Evolutionary conservation across 2,797 vertebrate genomes (phyloP).

Genomic region (Adelosebastes latens): DNA sequence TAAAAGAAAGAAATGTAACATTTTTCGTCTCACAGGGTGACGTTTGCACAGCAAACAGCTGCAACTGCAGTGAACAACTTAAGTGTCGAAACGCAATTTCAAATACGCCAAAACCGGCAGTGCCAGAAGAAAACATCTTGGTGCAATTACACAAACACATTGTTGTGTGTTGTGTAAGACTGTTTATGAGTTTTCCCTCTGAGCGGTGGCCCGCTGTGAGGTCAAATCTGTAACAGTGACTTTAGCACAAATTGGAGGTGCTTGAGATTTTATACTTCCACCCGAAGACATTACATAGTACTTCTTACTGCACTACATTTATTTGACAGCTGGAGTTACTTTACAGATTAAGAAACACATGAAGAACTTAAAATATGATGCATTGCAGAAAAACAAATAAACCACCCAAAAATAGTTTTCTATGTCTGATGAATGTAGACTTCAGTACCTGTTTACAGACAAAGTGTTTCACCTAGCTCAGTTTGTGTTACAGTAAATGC

Average conservation of each 20-base stretch:
- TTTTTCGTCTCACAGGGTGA: neutral
- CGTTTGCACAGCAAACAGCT: neutral
- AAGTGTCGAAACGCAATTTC: neutral
- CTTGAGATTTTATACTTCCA: neutral
- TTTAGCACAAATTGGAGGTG: neutral
- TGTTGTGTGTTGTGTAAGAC: neutral
- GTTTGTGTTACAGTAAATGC: too few relatives aligned
- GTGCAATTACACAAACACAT: neutral
- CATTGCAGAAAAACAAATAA: neutral
- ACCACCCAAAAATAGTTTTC: neutral
- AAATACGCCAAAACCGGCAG: neutral
- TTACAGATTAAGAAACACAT: neutral
- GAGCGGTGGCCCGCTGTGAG: neutral
- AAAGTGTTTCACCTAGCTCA: neutral
- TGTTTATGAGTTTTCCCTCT: neutral
- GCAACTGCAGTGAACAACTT: neutral
- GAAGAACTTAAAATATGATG: neutral
- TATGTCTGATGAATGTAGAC: neutral
- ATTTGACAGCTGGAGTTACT: neutral
- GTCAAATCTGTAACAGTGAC: neutral
- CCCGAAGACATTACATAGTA: neutral
- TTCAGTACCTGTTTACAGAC: neutral
- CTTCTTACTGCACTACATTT: neutral
- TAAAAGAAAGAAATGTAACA: neutral
- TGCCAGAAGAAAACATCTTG: neutral